Conservation (phyloP, 2,797 vertebrate genomes). For the Oreortyx pictus region DNA sequence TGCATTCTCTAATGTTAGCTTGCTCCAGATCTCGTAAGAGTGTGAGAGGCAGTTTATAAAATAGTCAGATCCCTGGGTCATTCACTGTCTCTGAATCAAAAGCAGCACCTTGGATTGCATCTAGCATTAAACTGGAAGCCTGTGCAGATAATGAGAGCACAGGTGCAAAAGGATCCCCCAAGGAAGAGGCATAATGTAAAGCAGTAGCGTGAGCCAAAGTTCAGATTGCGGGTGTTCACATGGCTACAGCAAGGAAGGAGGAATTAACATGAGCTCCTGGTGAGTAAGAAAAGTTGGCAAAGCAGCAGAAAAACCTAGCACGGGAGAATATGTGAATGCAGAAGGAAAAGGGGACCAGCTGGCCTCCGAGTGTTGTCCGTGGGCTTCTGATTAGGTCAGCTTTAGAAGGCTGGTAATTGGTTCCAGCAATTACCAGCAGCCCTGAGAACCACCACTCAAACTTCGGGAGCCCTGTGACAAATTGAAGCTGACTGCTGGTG, state of each 20-base stretch:
- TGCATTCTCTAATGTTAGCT: not conserved
- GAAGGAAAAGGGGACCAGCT: conserved; percentile 19
- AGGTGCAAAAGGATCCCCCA: not conserved
- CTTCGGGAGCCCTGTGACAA: conserved; percentile 83
- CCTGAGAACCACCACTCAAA: conserved; percentile 78
- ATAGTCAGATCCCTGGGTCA: not conserved
- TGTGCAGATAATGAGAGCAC: not conserved
- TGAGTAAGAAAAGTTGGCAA: accelerated
- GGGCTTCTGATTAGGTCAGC: conserved; percentile 71
- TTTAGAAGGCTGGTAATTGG: conserved; percentile 74
- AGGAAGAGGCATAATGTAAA: accelerated
- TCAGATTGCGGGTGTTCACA: not conserved
- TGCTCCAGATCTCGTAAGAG: not conserved
- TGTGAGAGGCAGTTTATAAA: not conserved
- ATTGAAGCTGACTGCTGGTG: conserved; percentile 88
- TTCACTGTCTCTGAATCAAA: not conserved
- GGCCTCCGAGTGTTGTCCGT: conserved; percentile 50
- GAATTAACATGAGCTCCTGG: not conserved
- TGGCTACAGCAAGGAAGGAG: not conserved
- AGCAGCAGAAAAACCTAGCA: not conserved
- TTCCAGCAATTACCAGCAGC: conserved; percentile 82
- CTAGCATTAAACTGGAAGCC: not conserved
- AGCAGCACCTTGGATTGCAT: not conserved
- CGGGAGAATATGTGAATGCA: not conserved
- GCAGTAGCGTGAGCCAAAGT: not conserved